A percentile compares a stretch with the other conserved stretches of the same genome.
phyloP scores from a whole-genome alignment of 2,113 vertebrate species.

The Platysternon megacephalum region DNA sequence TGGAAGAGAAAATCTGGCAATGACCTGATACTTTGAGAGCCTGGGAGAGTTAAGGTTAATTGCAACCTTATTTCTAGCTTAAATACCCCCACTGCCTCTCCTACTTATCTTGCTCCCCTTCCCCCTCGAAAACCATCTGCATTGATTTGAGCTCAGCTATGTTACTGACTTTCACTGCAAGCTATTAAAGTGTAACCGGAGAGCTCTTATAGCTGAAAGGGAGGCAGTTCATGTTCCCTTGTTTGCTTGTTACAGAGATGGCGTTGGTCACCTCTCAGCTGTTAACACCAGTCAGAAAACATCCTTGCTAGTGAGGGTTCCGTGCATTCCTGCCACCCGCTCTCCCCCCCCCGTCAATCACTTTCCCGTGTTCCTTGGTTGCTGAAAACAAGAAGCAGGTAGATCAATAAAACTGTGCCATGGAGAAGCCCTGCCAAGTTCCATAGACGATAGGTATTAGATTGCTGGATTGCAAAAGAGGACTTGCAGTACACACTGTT shows the following conservation, averaged over 20 bases:
- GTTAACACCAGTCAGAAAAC: background rate
- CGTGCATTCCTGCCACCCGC: background rate
- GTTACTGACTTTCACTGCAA: background rate
- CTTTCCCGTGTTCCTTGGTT: slow-evolving; percentile 31
- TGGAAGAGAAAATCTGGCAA: background rate
- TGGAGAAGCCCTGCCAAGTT: background rate
- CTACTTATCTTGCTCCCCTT: fast-evolving
- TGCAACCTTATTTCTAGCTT: background rate
- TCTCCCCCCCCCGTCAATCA: background rate
- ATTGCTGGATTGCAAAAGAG: too few species aligned
- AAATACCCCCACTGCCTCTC: background rate
- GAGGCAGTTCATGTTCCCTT: background rate
- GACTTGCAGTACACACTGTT: background rate
- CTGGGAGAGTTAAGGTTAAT: background rate
- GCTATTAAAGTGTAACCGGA: background rate
- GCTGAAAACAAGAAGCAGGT: background rate
- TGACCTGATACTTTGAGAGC: background rate
- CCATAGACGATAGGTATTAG: too few species aligned
- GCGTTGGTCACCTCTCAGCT: background rate
- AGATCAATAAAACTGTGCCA: background rate
- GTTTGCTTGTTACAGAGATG: background rate
- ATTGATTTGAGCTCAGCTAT: background rate
- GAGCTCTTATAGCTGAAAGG: background rate
- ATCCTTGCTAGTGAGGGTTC: background rate
- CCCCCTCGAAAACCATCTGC: background rate